phyloP scores from a whole-genome alignment of 2,888 invertebrate genomes.

The Ichneumoninae sp. region DNA sequence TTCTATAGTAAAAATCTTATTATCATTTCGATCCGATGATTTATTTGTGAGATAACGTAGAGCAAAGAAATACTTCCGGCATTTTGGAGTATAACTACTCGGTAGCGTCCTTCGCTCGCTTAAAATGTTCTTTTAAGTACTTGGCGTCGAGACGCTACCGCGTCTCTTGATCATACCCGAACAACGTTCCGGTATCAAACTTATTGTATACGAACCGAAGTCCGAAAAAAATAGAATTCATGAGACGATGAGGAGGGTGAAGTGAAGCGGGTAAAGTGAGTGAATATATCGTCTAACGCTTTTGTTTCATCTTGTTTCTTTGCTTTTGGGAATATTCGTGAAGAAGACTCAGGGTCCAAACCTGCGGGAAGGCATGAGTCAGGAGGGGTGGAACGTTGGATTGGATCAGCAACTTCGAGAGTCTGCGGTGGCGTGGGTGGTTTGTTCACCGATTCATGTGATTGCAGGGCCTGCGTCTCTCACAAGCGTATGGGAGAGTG shows the following conservation, averaged over 20 bases:
- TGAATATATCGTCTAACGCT: constrained; percentile 48
- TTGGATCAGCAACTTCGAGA: constrained; percentile 34
- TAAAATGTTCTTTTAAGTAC: too few relatives aligned
- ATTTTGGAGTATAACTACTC: too few relatives aligned
- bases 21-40: too few relatives aligned
- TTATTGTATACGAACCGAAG: not conserved
- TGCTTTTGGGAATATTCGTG: constrained; percentile 42
- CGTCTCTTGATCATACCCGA: not conserved
- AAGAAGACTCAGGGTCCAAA: constrained; percentile 2
- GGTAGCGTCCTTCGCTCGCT: too few relatives aligned
- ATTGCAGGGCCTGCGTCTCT: constrained; percentile 2
- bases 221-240: constrained; percentile 38
- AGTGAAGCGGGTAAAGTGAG: constrained; percentile 32
- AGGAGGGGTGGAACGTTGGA: constrained; percentile 21
- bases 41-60: too few relatives aligned
- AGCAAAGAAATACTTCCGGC: too few relatives aligned
- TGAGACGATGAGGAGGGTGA: constrained; percentile 33
- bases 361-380: not conserved
- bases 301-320: constrained; percentile 45
- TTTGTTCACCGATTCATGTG: constrained; percentile 47
- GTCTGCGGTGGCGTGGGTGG: constrained; percentile 10
- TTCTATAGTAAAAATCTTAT: too few relatives aligned
- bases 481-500: constrained; percentile 17
- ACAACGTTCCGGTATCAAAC: not conserved
- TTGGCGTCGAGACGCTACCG: too few relatives aligned